phyloP scores from a whole-genome alignment of 1,140 invertebrate species.

The Heliconius congener region DNA sequence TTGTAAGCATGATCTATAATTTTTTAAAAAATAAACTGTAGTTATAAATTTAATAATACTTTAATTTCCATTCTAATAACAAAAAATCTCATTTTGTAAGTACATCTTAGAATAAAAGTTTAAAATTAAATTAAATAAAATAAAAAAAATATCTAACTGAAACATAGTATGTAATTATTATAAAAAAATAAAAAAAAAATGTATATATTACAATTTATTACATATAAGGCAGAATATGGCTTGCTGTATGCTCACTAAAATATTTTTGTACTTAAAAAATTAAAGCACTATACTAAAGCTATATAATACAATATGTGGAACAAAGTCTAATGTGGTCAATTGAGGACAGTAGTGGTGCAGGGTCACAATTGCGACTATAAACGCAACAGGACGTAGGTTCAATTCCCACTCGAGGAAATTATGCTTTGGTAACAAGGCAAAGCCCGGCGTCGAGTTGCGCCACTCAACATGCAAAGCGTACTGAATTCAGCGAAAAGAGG shows the following conservation, averaged over 20 bases:
- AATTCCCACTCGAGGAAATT: too few relatives aligned
- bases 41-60: not conserved
- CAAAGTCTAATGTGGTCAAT: not conserved
- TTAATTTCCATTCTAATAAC: not conserved
- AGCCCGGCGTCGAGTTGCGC: too few relatives aligned
- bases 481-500: too few relatives aligned
- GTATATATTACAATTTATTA: conserved; percentile 2
- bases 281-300: not conserved
- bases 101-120: not conserved
- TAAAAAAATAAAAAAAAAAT: not conserved
- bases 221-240: conserved; percentile 11
- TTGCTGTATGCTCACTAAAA: not conserved
- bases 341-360: too few relatives aligned
- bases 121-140: not conserved
- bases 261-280: conserved; percentile 5
- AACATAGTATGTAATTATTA: not conserved
- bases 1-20: too few relatives aligned
- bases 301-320: conserved; percentile 2
- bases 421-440: too few relatives aligned
- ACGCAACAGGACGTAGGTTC: too few relatives aligned
- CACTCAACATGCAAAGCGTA: too few relatives aligned
- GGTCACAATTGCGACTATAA: too few relatives aligned
- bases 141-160: not conserved
- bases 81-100: not conserved
- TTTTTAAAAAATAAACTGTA: too few relatives aligned